Percentiles rank a stretch among this genome's conserved stretches.
Evolutionary conservation across 2,113 vertebrate species (phyloP).

Genomic region (Gobiocypris rarus): DNA sequence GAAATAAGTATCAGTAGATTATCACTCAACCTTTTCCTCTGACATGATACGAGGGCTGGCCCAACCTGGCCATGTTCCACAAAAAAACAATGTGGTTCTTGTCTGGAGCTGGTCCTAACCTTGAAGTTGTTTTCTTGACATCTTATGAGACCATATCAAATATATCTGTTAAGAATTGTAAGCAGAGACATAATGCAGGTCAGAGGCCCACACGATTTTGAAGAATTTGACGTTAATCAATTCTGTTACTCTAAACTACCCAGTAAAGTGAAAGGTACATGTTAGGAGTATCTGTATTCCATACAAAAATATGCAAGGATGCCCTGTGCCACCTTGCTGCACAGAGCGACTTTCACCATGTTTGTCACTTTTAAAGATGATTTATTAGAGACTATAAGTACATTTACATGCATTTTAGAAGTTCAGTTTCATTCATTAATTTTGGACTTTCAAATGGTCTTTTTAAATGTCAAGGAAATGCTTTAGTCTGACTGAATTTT

Average conservation of each 20-base stretch:
- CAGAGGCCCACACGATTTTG: too few relatives aligned
- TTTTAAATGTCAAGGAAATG: not conserved
- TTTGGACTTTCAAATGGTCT: not conserved
- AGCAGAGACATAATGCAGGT: not conserved
- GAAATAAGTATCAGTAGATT: not conserved
- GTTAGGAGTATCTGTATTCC: not conserved
- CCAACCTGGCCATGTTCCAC: not conserved
- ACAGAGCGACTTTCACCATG: not conserved
- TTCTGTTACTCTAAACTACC: too few relatives aligned
- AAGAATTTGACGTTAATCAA: not conserved
- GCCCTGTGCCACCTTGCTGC: not conserved
- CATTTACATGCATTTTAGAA: constrained; percentile 14
- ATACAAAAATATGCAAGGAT: not conserved
- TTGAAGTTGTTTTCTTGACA: not conserved
- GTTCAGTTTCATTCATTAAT: not conserved
- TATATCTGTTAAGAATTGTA: not conserved
- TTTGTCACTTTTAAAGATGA: not conserved
- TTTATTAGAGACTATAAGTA: not conserved
- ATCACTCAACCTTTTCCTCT: not conserved
- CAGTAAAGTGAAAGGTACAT: not conserved
- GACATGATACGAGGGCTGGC: not conserved
- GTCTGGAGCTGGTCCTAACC: not conserved
- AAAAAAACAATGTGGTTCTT: not conserved
- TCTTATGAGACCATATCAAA: not conserved
- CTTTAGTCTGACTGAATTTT: not conserved